These are phyloP conservation scores for Dolichomitus sp. DNA, from an alignment of 2,888 invertebrate species.

Conservation along the genomic window DNA sequence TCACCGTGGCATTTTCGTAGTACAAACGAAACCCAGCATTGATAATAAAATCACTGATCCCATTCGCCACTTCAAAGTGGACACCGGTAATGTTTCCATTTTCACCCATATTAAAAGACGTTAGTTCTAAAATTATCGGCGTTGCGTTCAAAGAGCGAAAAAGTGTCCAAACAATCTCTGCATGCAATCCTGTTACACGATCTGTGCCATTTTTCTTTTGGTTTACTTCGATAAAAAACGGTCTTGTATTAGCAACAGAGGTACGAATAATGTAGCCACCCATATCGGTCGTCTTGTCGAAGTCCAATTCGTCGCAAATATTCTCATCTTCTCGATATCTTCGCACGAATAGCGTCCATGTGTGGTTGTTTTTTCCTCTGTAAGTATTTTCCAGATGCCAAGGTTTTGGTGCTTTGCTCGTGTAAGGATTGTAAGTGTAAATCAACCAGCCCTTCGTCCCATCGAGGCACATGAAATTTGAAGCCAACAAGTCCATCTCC, in stretches of 20 bases:
- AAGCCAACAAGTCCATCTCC: neutral
- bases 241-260: neutral
- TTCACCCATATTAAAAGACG: neutral
- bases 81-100: neutral
- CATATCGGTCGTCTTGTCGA: neutral
- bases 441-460: neutral
- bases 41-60: neutral
- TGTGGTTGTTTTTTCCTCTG: neutral
- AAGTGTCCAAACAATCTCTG: neutral
- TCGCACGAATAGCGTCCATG: slow-evolving; percentile 3
- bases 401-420: slow-evolving; percentile 7
- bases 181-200: too few species aligned
- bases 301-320: slow-evolving; percentile 7
- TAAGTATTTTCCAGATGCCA: neutral
- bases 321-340: neutral
- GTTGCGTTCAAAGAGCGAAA: neutral
- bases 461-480: slow-evolving; percentile 10
- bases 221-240: neutral
- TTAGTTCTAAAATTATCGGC: neutral
- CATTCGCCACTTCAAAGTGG: neutral
- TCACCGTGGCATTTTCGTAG: neutral
- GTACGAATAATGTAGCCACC: slow-evolving; percentile 1
- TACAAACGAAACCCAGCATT: neutral
- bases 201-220: too few species aligned
- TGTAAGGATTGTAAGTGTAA: slow-evolving; percentile 26